These are phyloP conservation scores for Allygus modestus DNA, from an alignment of 2,888 invertebrate genomes.

Conservation along the genomic window DNA sequence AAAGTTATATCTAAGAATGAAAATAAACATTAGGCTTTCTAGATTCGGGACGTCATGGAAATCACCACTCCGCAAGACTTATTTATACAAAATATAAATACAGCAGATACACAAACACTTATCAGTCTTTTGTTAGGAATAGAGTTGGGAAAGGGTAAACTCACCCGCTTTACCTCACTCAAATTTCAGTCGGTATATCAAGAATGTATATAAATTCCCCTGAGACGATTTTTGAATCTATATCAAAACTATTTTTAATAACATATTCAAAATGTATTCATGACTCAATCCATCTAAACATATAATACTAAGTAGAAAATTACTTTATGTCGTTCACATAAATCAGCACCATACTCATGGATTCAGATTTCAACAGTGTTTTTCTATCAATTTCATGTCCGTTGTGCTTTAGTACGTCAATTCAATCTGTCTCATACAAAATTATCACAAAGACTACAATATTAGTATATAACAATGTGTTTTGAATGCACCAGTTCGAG, in stretches of 20 bases:
- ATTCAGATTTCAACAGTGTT: no score
- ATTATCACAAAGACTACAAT: no score
- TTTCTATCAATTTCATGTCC: no score
- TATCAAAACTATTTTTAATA: not conserved
- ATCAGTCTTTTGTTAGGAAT: constrained; percentile 29
- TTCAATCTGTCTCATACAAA: no score
- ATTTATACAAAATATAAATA: constrained; percentile 5
- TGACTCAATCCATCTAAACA: no score
- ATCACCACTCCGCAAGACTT: not conserved
- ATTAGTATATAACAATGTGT: no score
- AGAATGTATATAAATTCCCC: not conserved
- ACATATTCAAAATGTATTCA: no score
- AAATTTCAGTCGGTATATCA: not conserved
- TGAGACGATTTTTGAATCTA: not conserved
- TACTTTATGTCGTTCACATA: no score
- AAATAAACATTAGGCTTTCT: not conserved
- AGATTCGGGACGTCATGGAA: not conserved
- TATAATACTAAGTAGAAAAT: no score
- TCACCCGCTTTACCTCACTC: not conserved
- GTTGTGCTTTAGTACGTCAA: no score
- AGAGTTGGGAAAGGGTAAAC: not conserved
- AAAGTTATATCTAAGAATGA: not conserved
- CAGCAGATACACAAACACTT: constrained; percentile 14
- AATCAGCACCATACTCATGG: no score
- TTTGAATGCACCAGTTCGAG: no score